phyloP scores from a whole-genome alignment of 2,113 vertebrate genomes.

The Lepus timidus region DNA sequence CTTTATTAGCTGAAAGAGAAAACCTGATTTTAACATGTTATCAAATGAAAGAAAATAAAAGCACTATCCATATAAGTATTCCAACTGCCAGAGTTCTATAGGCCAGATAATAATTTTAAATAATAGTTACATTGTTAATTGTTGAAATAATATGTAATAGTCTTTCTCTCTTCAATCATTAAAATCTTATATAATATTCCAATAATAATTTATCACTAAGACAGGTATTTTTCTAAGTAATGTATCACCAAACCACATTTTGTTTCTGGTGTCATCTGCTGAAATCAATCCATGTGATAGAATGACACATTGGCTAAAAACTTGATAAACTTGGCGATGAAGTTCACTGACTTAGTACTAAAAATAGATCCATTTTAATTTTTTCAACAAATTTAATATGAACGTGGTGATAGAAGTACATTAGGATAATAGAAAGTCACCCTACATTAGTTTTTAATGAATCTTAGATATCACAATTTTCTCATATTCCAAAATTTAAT shows the following conservation, averaged over 20 bases:
- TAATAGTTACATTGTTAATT: slow-evolving; percentile 84
- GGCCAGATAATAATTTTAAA: slow-evolving; percentile 80
- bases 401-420: slow-evolving; percentile 79
- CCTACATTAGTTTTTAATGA: slow-evolving; percentile 85
- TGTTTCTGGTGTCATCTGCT: slow-evolving; percentile 76
- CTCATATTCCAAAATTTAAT: slow-evolving; percentile 79
- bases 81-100: slow-evolving; percentile 67
- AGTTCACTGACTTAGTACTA: slow-evolving; percentile 72
- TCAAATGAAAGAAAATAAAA: slow-evolving; percentile 71
- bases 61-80: slow-evolving; percentile 51
- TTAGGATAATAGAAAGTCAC: slow-evolving; percentile 84
- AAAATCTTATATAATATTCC: slow-evolving; percentile 80
- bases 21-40: slow-evolving; percentile 54
- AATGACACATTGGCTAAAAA: slow-evolving; percentile 75
- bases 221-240: slow-evolving; percentile 85
- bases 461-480: slow-evolving; percentile 82
- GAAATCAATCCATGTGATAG: slow-evolving; percentile 64
- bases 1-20: slow-evolving; percentile 56
- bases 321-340: slow-evolving; percentile 82
- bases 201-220: slow-evolving; percentile 80
- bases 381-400: slow-evolving; percentile 82
- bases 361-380: slow-evolving; percentile 81
- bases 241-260: slow-evolving; percentile 81
- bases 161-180: slow-evolving; percentile 82
- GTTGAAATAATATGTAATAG: slow-evolving; percentile 82